Percentiles rank a stretch among this genome's conserved stretches.
Evolutionary conservation across 2,113 vertebrate genomes (phyloP).

Genomic region (Ageneiosus marmoratus): DNA sequence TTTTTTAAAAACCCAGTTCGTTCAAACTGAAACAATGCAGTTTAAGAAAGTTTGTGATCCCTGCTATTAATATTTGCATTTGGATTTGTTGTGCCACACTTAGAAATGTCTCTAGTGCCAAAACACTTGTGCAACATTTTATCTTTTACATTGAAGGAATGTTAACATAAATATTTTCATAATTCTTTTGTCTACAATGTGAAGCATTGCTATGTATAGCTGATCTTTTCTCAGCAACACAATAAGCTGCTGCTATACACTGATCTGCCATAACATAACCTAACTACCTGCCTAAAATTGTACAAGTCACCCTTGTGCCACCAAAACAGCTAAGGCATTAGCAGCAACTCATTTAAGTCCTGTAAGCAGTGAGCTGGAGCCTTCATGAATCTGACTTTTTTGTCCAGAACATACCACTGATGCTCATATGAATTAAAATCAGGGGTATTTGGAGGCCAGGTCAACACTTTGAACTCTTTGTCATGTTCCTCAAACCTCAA

Average conservation of each 20-base stretch:
- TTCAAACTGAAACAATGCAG: constrained; percentile 10
- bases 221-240: background rate
- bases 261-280: background rate
- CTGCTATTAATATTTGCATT: background rate
- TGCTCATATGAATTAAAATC: too few species aligned
- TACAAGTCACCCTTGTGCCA: too few species aligned
- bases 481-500: too few species aligned
- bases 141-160: background rate
- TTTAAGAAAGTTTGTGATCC: background rate
- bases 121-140: background rate
- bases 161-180: background rate
- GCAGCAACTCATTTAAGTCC: too few species aligned
- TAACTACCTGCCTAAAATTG: too few species aligned
- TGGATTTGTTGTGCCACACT: background rate
- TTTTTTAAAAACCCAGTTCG: constrained; percentile 31
- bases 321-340: too few species aligned
- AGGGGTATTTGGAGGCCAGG: too few species aligned
- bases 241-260: background rate
- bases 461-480: too few species aligned
- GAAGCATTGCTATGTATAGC: background rate
- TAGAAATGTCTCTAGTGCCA: background rate
- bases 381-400: too few species aligned
- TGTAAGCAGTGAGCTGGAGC: too few species aligned
- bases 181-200: background rate
- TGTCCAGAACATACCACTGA: too few species aligned